phyloP scores from a whole-genome alignment of 2,888 invertebrate genomes.

The Nycteola revayana region DNA sequence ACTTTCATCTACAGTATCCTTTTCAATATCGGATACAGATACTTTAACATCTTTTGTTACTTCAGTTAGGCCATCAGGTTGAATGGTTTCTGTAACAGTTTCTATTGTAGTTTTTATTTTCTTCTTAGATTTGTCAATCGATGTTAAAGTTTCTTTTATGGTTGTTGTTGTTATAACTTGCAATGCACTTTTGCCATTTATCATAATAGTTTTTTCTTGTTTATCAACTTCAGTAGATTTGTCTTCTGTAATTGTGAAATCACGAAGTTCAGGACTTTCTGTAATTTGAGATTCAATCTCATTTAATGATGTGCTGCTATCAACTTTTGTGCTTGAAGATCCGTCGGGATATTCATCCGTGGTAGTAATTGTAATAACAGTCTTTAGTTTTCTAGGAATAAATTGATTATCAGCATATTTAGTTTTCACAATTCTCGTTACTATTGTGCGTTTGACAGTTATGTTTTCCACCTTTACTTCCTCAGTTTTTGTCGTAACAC shows the following conservation, averaged over 20 bases:
- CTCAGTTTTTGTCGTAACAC: conserved; percentile 53
- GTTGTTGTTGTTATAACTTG: conserved; percentile 65
- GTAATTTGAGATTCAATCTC: conserved; percentile 52
- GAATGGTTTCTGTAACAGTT: conserved; percentile 61
- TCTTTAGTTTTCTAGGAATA: conserved; percentile 61
- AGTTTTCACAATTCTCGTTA: conserved; percentile 57
- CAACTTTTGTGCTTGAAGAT: conserved; percentile 64
- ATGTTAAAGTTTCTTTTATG: conserved; percentile 59
- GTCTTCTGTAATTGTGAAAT: conserved; percentile 54
- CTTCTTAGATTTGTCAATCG: conserved; percentile 52
- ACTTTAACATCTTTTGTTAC: conserved; percentile 68
- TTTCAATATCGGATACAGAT: conserved; percentile 55
- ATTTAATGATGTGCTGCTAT: conserved; percentile 59
- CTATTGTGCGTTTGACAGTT: conserved; percentile 55
- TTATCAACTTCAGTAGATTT: conserved; percentile 53
- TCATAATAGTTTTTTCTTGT: conserved; percentile 49
- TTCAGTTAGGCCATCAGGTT: conserved; percentile 64
- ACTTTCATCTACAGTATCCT: conserved; percentile 33
- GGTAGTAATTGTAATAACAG: conserved; percentile 56
- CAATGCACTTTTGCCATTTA: conserved; percentile 55
- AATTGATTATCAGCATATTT: conserved; percentile 57
- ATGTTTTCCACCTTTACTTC: conserved; percentile 52
- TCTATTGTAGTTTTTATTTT: conserved; percentile 67
- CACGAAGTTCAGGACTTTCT: conserved; percentile 52
- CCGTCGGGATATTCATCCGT: conserved; percentile 74